Conservation (phyloP, 2,797 vertebrate genomes). For the Pyrocephalus nanus region DNA sequence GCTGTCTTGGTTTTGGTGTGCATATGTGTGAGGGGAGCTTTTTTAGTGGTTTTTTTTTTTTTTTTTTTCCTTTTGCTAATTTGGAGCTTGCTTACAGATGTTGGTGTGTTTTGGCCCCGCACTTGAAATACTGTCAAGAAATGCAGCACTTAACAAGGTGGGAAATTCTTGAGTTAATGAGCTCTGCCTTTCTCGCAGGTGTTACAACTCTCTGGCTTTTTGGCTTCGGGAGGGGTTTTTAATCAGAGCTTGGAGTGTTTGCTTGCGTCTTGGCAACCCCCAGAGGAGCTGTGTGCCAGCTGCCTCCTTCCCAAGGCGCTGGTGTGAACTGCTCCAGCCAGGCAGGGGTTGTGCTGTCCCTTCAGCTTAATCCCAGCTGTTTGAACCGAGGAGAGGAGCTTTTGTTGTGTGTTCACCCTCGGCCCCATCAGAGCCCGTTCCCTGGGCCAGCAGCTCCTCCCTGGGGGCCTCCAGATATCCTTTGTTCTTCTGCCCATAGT, state of each 20-base stretch:
- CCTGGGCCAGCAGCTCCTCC: not conserved
- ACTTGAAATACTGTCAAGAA: not conserved
- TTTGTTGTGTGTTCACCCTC: not conserved
- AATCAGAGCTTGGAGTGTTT: not conserved
- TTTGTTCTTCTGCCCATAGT: not conserved
- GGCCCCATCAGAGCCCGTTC: not conserved
- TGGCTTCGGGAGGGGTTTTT: conserved; percentile 12
- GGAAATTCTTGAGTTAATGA: conserved; percentile 41
- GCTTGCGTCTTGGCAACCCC: not conserved
- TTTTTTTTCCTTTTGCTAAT: not conserved
- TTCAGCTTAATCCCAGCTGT: not conserved
- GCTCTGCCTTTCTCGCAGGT: conserved; percentile 17
- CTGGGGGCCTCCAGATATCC: fast-evolving
- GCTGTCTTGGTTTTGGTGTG: not conserved
- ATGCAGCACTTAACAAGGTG: not conserved
- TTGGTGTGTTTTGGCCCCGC: not conserved
- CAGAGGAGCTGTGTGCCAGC: not conserved
- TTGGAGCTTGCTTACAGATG: not conserved
- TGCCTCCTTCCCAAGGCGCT: not conserved
- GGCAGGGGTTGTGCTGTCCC: not conserved
- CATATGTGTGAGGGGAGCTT: not conserved
- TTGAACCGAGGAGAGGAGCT: not conserved
- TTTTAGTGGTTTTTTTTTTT: not conserved
- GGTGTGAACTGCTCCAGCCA: not conserved
- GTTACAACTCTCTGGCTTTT: not conserved